Evolutionary conservation across 2,113 vertebrate genomes (phyloP).

Genomic region (Kobus ellipsiprymnus): DNA sequence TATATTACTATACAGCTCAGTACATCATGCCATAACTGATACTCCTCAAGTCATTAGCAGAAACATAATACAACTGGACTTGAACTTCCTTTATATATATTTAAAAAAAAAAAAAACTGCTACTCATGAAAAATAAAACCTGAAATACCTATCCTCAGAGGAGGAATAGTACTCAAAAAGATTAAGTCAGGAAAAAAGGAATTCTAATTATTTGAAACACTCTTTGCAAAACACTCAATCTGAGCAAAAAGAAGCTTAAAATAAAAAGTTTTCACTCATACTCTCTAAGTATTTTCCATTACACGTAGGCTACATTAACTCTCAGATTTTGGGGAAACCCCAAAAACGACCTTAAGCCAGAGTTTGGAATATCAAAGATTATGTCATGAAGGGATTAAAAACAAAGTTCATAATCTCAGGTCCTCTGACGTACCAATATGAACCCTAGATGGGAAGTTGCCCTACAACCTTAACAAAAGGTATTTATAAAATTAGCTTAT

Average conservation of each 20-base stretch:
- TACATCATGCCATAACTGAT: background rate
- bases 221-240: background rate
- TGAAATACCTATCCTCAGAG: constrained; percentile 5
- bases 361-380: background rate
- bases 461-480: background rate
- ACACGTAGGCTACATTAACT: background rate
- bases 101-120: background rate
- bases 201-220: background rate
- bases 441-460: background rate
- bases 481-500: background rate
- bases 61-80: background rate
- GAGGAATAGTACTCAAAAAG: background rate
- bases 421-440: background rate
- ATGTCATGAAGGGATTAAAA: background rate
- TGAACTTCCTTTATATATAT: background rate
- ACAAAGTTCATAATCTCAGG: background rate
- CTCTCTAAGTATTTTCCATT: background rate
- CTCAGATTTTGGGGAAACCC: background rate
- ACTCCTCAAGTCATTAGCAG: background rate
- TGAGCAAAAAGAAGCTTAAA: background rate
- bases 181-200: background rate
- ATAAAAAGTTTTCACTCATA: background rate
- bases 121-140: background rate
- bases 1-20: background rate
- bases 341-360: background rate